Evolutionary conservation across 2,113 vertebrate genomes (phyloP).

Genomic region (Festucalex cinctus): DNA sequence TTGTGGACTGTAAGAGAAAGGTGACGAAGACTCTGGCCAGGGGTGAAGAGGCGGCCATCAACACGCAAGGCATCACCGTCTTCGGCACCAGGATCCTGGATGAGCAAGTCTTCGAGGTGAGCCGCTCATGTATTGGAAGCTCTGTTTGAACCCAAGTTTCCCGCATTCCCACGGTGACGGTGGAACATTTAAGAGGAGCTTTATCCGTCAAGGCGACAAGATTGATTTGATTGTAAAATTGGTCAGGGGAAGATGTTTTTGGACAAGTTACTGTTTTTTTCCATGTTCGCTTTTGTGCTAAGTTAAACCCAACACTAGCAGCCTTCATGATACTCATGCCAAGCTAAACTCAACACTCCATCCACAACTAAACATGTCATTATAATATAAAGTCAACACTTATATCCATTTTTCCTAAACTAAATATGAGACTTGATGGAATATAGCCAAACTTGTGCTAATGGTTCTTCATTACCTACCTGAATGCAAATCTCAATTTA

Average conservation of each 20-base stretch:
- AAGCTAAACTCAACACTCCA: background rate
- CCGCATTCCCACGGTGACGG: background rate
- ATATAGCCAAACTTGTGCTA: background rate
- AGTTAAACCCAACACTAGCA: background rate
- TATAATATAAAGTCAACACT: background rate
- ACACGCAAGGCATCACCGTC: slow-evolving; percentile 89
- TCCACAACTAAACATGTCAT: background rate
- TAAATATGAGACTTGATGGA: background rate
- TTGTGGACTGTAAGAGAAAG: slow-evolving; percentile 96
- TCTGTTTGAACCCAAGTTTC: background rate
- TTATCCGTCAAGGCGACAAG: background rate
- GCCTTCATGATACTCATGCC: background rate
- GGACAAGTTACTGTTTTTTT: background rate
- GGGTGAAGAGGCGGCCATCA: slow-evolving; percentile 80
- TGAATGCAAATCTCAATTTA: background rate
- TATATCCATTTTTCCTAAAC: background rate
- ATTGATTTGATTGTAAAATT: background rate
- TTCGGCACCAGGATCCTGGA: slow-evolving; percentile 97
- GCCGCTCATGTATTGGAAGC: background rate
- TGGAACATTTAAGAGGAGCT: background rate
- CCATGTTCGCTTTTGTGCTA: background rate
- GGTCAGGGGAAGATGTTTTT: background rate
- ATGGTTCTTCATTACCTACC: background rate
- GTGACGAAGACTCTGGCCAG: slow-evolving; percentile 81
- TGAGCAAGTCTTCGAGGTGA: slow-evolving; percentile 96